Conservation (phyloP, 1,140 invertebrate species). For the Diorhabda elongata region DNA sequence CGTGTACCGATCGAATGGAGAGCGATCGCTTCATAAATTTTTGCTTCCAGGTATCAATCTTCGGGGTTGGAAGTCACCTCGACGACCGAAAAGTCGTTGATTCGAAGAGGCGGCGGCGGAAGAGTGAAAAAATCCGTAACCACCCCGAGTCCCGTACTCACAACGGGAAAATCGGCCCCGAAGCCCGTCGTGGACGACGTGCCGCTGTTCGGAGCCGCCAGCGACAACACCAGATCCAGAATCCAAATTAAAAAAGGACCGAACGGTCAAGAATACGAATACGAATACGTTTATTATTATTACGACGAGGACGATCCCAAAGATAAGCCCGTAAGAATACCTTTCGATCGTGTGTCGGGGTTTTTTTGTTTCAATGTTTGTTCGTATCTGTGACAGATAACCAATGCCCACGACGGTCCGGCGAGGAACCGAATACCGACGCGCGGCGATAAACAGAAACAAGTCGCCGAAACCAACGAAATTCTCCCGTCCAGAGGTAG, state of each 20-base stretch:
- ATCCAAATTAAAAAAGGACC: conserved; percentile 82
- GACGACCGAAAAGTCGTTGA: conserved; percentile 23
- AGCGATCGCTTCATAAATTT: not conserved
- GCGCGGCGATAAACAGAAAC: conserved; percentile 57
- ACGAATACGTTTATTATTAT: conserved; percentile 88
- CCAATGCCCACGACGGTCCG: conserved; percentile 57
- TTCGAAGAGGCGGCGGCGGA: conserved; percentile 18
- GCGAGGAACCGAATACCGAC: conserved; percentile 50
- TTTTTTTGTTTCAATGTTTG: too few relatives aligned
- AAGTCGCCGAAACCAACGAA: conserved; percentile 59
- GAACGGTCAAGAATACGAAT: conserved; percentile 87
- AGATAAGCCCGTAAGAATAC: conserved; percentile 23
- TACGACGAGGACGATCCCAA: conserved; percentile 67
- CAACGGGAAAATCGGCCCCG: conserved; percentile 34
- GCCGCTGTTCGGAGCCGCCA: conserved; percentile 37
- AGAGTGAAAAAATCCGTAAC: conserved; percentile 38
- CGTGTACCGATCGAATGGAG: not conserved
- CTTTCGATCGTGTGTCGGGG: too few relatives aligned
- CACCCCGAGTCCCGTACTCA: conserved; percentile 37
- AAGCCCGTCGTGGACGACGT: conserved; percentile 35
- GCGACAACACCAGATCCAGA: conserved; percentile 56
- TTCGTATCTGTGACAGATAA: conserved; percentile 18
- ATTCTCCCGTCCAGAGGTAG: conserved; percentile 56
- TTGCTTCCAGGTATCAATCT: conserved; percentile 8
- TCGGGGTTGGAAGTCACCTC: conserved; percentile 17